Base-by-base conservation (phyloP, 2,888 invertebrate species). In the Agrilus mali region DNA sequence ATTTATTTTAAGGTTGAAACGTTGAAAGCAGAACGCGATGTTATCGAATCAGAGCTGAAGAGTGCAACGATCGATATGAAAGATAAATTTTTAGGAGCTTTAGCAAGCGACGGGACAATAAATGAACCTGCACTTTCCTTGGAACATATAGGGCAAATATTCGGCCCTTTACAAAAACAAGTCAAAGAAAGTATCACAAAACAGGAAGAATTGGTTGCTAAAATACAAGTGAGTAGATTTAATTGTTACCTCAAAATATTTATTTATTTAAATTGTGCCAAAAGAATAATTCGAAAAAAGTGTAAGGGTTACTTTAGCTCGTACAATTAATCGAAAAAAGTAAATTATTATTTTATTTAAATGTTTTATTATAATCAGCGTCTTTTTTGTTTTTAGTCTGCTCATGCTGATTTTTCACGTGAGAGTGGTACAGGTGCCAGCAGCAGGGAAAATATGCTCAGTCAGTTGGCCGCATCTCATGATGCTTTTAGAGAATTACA, bases 401-500 rank as follows among this genome's bases (percentile, higher is more conserved):
- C 69, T 27, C 80, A 83, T 64, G 68, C 70, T 35, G 70, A 73
- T 51, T 79, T 82, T 60, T 67, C 71, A 48, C 67, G 73, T 42
- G 80, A 82, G 57, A 74, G 75, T 38, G 82, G 83, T 22, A 78
- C 72, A 40, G 72, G 77, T 48, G 74, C 75, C 45, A 72, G 74
- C 42, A 69, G 72, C 32, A 76, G 94, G 37, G 94, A 94, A 61
- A 70, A 74, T 14, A 78, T 86, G 60, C 77, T 95, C 63, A 82
- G 85, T 62, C 82, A 85, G 56, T 72, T 98, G 51, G 92, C 93
- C 20, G 77, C 86, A 36, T 94, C 94, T 37, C 85, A 87, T 66
- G 96, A 98, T 70, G 85, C 86, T 53, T 97, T 83, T 71, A 83
- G 82, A 60, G 93, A 96, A 66, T 74, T 98, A 50, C 82, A 84